A percentile compares a stretch with the other conserved stretches of the same genome.
phyloP scores from a whole-genome alignment of 2,113 vertebrate genomes.

The Cinclus cinclus region DNA sequence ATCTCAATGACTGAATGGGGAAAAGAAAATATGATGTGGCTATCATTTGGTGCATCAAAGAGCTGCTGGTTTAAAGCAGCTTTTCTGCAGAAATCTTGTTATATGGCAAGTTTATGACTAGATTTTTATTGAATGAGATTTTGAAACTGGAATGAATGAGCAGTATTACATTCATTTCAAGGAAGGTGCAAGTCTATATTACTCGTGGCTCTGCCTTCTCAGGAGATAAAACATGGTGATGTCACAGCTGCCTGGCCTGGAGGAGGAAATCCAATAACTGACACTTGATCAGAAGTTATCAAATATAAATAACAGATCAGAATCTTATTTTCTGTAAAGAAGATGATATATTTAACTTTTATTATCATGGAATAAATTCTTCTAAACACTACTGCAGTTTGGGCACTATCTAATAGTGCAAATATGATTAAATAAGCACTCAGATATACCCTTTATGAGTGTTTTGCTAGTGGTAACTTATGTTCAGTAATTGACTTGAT shows the following conservation, averaged over 20 bases:
- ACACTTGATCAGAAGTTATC: background rate
- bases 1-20: background rate
- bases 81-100: background rate
- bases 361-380: background rate
- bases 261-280: background rate
- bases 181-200: background rate
- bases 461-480: background rate
- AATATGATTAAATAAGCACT: background rate
- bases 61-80: background rate
- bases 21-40: background rate
- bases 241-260: background rate
- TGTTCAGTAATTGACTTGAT: background rate
- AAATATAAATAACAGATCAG: background rate
- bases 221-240: background rate
- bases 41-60: background rate
- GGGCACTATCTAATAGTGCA: background rate
- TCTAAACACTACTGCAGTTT: background rate
- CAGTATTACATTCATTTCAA: background rate
- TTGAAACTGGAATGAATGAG: background rate
- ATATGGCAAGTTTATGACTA: background rate
- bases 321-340: background rate
- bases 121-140: background rate
- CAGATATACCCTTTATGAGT: background rate
- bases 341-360: background rate
- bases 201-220: background rate